Conservation (phyloP, 2,888 invertebrate genomes). For the Pterostichus madidus region DNA sequence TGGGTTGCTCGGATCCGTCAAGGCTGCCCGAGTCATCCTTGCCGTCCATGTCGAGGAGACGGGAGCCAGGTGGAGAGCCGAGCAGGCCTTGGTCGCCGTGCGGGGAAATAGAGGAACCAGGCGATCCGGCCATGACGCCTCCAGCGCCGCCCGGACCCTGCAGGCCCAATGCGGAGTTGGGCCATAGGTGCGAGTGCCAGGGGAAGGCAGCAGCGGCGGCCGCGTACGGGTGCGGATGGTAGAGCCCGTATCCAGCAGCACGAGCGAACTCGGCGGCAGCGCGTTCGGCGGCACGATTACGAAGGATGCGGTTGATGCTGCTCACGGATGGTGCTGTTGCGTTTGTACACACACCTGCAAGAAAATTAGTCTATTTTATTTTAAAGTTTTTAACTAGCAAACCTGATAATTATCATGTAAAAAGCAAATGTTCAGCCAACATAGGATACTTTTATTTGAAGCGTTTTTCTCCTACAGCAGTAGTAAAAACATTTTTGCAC, state of each 20-base stretch:
- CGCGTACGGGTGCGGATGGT: conserved; percentile 87
- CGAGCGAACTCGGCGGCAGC: conserved; percentile 97
- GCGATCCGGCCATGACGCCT: conserved; percentile 76
- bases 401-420: too few species aligned
- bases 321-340: conserved; percentile 97
- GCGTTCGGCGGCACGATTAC: conserved; percentile 97
- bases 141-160: conserved; percentile 79
- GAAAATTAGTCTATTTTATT: conserved; percentile 61
- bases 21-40: conserved; percentile 89
- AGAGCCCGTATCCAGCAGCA: conserved; percentile 93
- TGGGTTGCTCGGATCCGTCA: conserved; percentile 91
- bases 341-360: conserved; percentile 94
- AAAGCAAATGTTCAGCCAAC: too few species aligned
- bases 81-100: conserved; percentile 74
- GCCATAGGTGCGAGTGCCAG: conserved; percentile 82
- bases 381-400: not conserved
- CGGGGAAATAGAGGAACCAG: conserved; percentile 77
- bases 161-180: conserved; percentile 78
- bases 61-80: conserved; percentile 74
- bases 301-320: conserved; percentile 96
- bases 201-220: conserved; percentile 80
- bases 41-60: conserved; percentile 82
- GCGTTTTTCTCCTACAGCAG: too few species aligned
- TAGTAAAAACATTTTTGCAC: too few species aligned
- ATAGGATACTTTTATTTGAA: too few species aligned